A percentile compares a stretch with the other conserved stretches of the same genome.
phyloP scores from a whole-genome alignment of 92 coral and sea anemone genomes.

The Scolanthus callimorphus region DNA sequence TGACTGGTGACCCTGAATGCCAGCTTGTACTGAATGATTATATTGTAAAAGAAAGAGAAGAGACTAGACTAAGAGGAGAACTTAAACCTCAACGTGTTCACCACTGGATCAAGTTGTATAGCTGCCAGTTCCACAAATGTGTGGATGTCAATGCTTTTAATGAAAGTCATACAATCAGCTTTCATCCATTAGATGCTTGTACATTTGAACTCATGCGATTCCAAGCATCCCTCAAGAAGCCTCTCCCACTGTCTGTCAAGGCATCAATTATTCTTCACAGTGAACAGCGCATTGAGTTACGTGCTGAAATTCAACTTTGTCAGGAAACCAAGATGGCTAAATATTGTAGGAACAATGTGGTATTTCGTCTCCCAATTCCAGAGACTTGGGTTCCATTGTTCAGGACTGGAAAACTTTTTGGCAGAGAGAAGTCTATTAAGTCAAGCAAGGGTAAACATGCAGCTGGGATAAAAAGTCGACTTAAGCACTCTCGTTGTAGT shows the following conservation, averaged over 20 bases:
- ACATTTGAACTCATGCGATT: constrained; percentile 98
- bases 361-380: constrained; percentile 88
- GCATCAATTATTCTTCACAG: constrained; percentile 68
- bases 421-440: constrained; percentile 90
- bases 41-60: constrained; percentile 75
- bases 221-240: constrained; percentile 78
- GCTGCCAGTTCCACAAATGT: constrained; percentile 83
- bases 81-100: constrained; percentile 94
- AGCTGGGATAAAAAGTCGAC: constrained; percentile 77
- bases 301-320: constrained; percentile 92
- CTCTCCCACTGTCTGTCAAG: constrained; percentile 77
- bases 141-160: constrained; percentile 51
- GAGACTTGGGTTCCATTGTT: constrained; percentile 95
- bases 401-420: constrained; percentile 72
- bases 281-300: constrained; percentile 82
- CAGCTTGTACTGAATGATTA: constrained; percentile 85
- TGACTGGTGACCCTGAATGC: constrained; percentile 97
- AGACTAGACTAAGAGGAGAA: constrained; percentile 85
- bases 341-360: constrained; percentile 85
- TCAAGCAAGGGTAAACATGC: constrained; percentile 87
- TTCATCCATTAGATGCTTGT: constrained; percentile 96
- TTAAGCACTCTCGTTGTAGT: constrained; percentile 79
- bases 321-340: constrained; percentile 88
- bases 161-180: constrained; percentile 75
- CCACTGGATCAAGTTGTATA: constrained; percentile 81